A percentile compares a stretch with the other conserved stretches of the same genome.
These are phyloP conservation scores for Trochalopteron elliotii DNA, from an alignment of 2,113 vertebrate genomes.

Conservation along the genomic window DNA sequence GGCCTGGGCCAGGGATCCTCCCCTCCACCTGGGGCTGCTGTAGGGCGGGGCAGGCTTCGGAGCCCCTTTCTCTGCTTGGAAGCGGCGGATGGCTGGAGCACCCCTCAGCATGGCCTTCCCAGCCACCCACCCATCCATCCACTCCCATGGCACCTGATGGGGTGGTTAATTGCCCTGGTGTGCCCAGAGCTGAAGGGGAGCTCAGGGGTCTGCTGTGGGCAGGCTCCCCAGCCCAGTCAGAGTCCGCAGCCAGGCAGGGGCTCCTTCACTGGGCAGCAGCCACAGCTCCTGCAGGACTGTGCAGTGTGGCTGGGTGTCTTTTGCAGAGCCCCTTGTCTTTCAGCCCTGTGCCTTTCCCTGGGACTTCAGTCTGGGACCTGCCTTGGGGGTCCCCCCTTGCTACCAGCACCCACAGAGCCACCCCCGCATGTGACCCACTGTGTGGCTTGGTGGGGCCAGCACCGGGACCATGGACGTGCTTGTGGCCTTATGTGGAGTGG, in stretches of 20 bases:
- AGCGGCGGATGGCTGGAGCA: accelerated
- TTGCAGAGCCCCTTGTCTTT: accelerated
- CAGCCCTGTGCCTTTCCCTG: background rate
- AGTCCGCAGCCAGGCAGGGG: accelerated
- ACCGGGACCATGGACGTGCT: accelerated
- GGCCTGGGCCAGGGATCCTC: background rate
- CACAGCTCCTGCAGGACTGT: background rate
- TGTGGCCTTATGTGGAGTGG: background rate
- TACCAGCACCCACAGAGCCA: accelerated
- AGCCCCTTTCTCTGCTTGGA: background rate
- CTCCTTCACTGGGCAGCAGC: background rate
- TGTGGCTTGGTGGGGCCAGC: background rate
- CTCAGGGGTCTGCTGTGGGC: accelerated
- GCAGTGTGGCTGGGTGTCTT: accelerated
- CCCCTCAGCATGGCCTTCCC: background rate
- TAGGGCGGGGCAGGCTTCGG: background rate
- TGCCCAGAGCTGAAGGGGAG: background rate
- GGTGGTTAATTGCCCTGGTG: no score
- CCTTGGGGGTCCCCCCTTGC: background rate
- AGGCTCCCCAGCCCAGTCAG: background rate
- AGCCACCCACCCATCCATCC: accelerated
- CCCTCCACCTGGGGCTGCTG: background rate
- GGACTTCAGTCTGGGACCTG: background rate
- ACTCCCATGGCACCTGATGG: accelerated
- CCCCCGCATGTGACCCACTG: accelerated